Base-by-base conservation (phyloP, 2,797 vertebrate species). In the Semaprochilodus insignis region DNA sequence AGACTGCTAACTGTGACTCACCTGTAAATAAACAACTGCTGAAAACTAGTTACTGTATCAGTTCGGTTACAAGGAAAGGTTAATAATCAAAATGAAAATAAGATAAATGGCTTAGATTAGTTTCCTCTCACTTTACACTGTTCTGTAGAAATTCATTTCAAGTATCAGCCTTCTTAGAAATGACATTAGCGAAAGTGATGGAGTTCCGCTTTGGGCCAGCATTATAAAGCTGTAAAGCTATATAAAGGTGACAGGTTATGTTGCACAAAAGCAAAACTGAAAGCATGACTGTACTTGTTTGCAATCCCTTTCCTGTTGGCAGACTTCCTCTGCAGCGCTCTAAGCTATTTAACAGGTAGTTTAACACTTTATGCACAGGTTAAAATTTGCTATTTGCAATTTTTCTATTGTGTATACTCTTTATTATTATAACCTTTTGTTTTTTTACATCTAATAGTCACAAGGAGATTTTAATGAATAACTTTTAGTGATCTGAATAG, bases 261-360 rank as follows among this genome's bases (percentile, higher is more conserved):
- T 44, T 1, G n/a, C 19, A 25, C 77, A 21, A 57, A 78, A 79
- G 19, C 72, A 80, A 83, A 83, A 83, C 77, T 55, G 82, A 83
- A 83, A 83, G 77, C 55, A 62, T 67, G 52, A 59, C 23, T 40
- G 65, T 25, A 62, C 14, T 80, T 60, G 16, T 5, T 51, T 81
- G 48, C 19, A 4, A 2, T 5, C 11, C 27, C 19, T 59, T 71
- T 80, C 72, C 72, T 80, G 63, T 31, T 70, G 44, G 1, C 71
- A 15, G 27, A 57, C 19, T 17, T 34, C n/a, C 17, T 72, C 70
- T 40, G 60, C 23, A 15, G 6, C 55, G 4, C 13, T 40, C 44
- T 48, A 21, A 36, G 36, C 31, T 11, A 77, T 21, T 55, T 54
- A 52, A 63, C 21, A 19, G 19, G 2, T 21, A 7, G 13, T 21